Percentiles rank a stretch among this genome's conserved stretches.
Evolutionary conservation across 2,797 vertebrate species (phyloP).

Genomic region (Aselliscus stoliczkanus): DNA sequence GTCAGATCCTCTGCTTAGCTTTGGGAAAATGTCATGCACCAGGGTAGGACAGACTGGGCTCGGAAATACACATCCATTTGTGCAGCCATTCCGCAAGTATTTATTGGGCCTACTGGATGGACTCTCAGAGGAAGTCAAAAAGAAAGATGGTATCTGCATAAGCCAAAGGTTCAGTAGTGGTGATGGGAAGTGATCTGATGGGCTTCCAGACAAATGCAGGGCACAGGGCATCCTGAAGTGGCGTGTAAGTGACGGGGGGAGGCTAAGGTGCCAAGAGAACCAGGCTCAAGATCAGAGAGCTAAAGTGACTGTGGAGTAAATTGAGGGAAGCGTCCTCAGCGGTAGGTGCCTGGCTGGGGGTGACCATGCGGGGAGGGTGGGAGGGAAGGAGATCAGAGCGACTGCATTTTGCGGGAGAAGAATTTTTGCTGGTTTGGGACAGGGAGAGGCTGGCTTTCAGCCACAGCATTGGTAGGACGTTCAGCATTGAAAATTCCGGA

Average conservation of each 20-base stretch:
- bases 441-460: fast-evolving
- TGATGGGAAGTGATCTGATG: background rate
- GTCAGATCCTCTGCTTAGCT: background rate
- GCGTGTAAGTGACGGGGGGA: fast-evolving
- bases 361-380: fast-evolving
- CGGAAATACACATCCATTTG: background rate
- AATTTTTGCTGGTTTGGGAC: background rate
- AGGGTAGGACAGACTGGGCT: background rate
- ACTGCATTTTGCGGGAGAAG: background rate
- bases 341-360: background rate
- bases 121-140: background rate
- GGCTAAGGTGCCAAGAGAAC: background rate
- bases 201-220: background rate
- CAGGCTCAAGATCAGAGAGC: background rate
- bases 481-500: background rate
- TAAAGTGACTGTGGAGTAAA: fast-evolving
- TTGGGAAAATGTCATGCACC: background rate
- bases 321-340: background rate
- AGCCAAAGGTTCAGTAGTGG: background rate
- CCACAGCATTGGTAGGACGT: background rate
- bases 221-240: background rate
- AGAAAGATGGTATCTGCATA: background rate
- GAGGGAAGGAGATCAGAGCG: too few species aligned
- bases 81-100: background rate
- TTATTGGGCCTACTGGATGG: background rate